phyloP scores from a whole-genome alignment of 2,113 vertebrate species.

The Vulpes vulpes region DNA sequence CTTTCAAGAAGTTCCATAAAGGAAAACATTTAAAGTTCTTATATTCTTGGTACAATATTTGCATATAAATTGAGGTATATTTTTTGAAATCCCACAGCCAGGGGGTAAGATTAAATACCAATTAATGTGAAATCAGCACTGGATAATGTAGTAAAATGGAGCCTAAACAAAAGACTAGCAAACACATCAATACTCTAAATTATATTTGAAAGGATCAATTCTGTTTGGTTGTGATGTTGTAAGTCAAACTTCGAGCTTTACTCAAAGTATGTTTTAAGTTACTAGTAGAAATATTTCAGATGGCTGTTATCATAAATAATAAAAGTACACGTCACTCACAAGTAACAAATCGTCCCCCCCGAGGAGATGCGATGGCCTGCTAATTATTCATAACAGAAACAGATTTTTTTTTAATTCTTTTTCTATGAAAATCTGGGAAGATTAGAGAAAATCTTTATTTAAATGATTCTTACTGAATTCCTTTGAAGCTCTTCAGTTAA shows the following conservation, averaged over 20 bases:
- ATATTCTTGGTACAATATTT: constrained; percentile 40
- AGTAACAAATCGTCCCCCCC: not conserved
- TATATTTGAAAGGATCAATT: not conserved
- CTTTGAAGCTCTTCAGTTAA: constrained; percentile 54
- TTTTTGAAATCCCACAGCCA: constrained; percentile 40
- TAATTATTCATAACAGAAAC: constrained; percentile 62
- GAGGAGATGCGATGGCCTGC: not conserved
- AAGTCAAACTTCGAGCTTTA: not conserved
- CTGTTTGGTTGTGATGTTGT: not conserved
- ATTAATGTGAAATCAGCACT: constrained; percentile 51
- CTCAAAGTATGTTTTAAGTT: constrained; percentile 5
- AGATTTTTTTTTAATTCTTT: not conserved
- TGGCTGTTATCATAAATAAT: not conserved
- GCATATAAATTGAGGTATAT: constrained; percentile 57
- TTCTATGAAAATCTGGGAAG: constrained; percentile 30
- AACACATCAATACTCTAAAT: constrained; percentile 49
- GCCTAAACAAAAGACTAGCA: not conserved
- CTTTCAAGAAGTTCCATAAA: constrained; percentile 4
- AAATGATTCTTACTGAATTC: constrained; percentile 25
- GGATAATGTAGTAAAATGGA: not conserved
- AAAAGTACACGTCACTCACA: not conserved
- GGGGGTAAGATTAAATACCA: constrained; percentile 52
- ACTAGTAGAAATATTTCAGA: constrained; percentile 9
- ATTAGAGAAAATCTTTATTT: constrained; percentile 39
- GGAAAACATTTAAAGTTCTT: not conserved